Evolutionary conservation across 2,888 invertebrate species (phyloP).

Genomic region (Gryllus longicercus): DNA sequence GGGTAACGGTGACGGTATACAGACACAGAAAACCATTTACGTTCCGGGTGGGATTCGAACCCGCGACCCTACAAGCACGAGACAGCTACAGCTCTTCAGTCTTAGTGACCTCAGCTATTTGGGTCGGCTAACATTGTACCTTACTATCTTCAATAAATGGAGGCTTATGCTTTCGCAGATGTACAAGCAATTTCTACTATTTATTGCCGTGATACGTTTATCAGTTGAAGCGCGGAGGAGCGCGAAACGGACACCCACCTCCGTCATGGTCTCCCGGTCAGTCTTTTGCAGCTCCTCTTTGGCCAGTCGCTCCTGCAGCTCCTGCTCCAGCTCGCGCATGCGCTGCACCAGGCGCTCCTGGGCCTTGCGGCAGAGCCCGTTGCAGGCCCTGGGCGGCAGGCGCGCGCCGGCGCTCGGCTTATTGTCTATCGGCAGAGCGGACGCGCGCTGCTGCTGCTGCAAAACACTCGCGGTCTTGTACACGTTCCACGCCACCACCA

Average conservation of each 20-base stretch:
- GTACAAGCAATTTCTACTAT: no score
- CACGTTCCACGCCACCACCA: constrained; percentile 60
- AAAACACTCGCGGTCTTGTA: constrained; percentile 36
- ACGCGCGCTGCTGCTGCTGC: neutral
- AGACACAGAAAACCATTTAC: no score
- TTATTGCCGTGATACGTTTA: no score
- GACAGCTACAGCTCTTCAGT: no score
- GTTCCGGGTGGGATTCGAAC: no score
- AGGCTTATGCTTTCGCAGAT: no score
- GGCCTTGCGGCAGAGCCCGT: neutral
- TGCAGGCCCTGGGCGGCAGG: neutral
- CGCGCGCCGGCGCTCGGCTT: neutral
- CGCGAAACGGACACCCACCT: neutral
- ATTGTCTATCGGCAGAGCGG: neutral
- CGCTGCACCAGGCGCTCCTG: neutral
- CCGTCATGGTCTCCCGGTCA: neutral
- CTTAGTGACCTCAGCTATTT: no score
- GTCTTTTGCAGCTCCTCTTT: neutral
- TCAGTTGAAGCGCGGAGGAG: no score
- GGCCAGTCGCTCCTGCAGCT: neutral
- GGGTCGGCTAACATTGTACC: no score
- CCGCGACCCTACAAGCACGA: no score
- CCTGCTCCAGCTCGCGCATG: neutral
- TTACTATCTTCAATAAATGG: no score
- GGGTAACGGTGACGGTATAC: no score